Base-by-base conservation (phyloP, 2,113 vertebrate species). In the Burhinus oedicnemus region DNA sequence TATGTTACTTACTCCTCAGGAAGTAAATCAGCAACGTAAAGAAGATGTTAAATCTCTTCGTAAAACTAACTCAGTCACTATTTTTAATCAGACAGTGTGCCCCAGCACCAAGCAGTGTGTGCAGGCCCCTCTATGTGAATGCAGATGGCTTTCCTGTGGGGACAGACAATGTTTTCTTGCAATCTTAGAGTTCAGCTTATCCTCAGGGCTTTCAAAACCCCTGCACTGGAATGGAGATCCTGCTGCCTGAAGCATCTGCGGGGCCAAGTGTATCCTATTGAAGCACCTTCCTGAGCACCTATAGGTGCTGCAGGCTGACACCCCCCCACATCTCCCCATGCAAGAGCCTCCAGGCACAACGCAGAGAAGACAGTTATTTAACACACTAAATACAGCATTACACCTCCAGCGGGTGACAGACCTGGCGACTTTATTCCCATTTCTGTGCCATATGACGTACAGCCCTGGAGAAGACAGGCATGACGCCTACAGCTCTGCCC, bases 1-100 rank as follows among this genome's bases (percentile, higher is more conserved):
- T 95, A 83, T 80, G 83, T 82, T 94, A 91, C 95, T 97, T 93
- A 91, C 26, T 94, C 44, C 75, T 95, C 78, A 66, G 87, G 49
- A 96, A 94, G 74, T 77, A 89, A 95, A 95, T 83, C 91, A 87
- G 65, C 72, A 72, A 25, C 5, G 27, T 38, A 65, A 71, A 93
- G 88, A 91, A 71, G 78, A 95, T 42, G 80, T 87, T 82, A 84
- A 89, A 91, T 69, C 60, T 89, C 68, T 71, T 42, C 15, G 40
- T 55, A 89, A 94, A 94, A 89, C 27, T 30, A 75, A 38, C 30
- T 45, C 80, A 29, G 91, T 52, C 34, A 4, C 74, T 76, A 38
- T 49, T 94, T 89, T 93, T 36, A 69, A 54, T 23, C 44, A 15
- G 65, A 29, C 13, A 26, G 21, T 6, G 2, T 32, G 36, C 14